Percentiles rank a stretch among this genome's conserved stretches.
Conservation (phyloP, 1,140 invertebrate genomes). For the Mycetomoellerius zeteki region DNA sequence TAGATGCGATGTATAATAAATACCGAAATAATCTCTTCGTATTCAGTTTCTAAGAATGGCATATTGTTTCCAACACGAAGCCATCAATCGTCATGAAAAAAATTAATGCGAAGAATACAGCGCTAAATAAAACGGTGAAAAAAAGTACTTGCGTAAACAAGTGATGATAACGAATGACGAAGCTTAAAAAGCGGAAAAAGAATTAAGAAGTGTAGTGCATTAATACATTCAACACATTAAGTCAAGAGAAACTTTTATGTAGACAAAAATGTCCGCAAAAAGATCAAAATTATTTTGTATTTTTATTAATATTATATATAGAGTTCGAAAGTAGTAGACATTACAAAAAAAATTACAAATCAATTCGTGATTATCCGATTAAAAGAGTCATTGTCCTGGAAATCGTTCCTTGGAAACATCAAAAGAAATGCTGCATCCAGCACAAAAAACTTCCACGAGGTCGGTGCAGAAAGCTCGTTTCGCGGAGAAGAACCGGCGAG, state of each 20-base stretch:
- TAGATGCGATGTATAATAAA: conserved; percentile 13
- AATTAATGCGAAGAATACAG: conserved; percentile 42
- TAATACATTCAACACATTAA: background rate
- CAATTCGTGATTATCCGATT: background rate
- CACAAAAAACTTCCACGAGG: conserved; percentile 51
- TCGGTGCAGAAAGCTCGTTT: conserved; percentile 42
- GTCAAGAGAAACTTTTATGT: background rate
- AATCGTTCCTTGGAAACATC: conserved; percentile 3
- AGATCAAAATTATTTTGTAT: background rate
- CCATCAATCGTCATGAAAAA: conserved; percentile 39
- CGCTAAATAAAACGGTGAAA: background rate
- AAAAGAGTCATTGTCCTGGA: background rate
- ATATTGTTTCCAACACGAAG: conserved; percentile 2
- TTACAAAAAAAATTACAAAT: background rate
- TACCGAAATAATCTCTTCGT: conserved; percentile 6
- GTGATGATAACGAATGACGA: conserved; percentile 8
- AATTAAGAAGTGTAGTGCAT: background rate
- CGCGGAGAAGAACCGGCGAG: conserved; percentile 30
- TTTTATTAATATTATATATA: background rate
- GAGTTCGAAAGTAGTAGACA: background rate
- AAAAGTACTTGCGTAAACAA: conserved; percentile 32
- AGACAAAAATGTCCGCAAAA: background rate
- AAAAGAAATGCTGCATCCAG: conserved; percentile 17
- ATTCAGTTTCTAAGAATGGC: conserved; percentile 23
- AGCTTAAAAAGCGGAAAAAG: background rate